Evolutionary conservation across 2,797 vertebrate genomes (phyloP), one percentile per base, ranked within the genome.

Genomic region (Gastrophryne carolinensis): DNA sequence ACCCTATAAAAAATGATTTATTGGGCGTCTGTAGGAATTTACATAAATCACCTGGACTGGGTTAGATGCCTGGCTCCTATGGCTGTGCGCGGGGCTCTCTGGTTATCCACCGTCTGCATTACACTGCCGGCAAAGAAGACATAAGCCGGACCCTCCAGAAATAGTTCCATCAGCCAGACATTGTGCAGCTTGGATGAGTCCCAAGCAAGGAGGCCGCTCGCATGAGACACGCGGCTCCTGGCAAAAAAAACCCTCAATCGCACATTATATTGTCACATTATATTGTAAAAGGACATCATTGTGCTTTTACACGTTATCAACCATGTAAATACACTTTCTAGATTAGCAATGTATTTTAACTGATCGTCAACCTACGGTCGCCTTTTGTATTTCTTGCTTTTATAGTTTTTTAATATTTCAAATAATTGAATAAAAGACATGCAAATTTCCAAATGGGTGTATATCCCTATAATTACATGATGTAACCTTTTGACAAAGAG

Each of bases 1-100:
- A 75, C 49, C 41, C 23, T 13, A 50, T 19, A 60, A 78, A n/a
- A n/a, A n/a, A n/a, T n/a, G 32, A 72, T 50, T 77, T 71, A 13
- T 65, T 24, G 13, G 23, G 21, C 9, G 15, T 68, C 27, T 52
- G 17, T 30, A 24, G 30, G 21, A 60, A 39, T 69, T 23, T 41
- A 53, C 56, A 44, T 69, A 26, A 54, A 61, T 69, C 54, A 63
- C 34, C 4, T 29, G 17, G 11, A 53, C 17, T 32, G 13, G 34
- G 54, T 71, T 50, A 71, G 27, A 26, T 44, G 41, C 39, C 58
- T 53, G 9, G 39, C 30, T 35, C 12, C 39, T 3, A 19, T 44
- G 6, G 21, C 26, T 66, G 44, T 57, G 54, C 37, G 21, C 50
- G 15, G 19, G 19, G 10, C 60, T 49, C 12, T 47, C 19, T 47